A percentile compares a stretch with the other conserved stretches of the same genome.
Evolutionary conservation across 64 coral and sea anemone species (phyloP).

Genomic region (Montipora cactus): DNA sequence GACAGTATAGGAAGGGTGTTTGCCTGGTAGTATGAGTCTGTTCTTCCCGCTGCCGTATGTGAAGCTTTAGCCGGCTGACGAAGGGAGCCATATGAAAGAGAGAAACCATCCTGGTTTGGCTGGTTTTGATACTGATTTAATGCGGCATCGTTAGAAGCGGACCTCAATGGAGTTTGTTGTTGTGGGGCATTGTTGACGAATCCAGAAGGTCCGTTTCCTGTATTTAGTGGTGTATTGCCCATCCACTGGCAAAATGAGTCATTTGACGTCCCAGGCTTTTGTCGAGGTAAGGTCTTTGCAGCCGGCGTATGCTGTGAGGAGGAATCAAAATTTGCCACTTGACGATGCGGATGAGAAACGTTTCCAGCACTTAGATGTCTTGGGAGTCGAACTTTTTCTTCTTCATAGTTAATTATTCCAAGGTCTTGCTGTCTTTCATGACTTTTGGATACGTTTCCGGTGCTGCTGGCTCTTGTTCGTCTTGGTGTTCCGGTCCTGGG

Average conservation of each 20-base stretch:
- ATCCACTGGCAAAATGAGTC: not conserved
- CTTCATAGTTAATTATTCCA: not conserved
- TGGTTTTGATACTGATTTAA: constrained; percentile 15
- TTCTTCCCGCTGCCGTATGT: too few species aligned
- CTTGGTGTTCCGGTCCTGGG: constrained; percentile 3
- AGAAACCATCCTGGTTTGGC: not conserved
- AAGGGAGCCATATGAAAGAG: not conserved
- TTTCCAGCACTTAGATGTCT: constrained; percentile 73
- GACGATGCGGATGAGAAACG: constrained; percentile 44
- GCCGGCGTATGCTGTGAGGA: not conserved
- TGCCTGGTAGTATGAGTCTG: not conserved
- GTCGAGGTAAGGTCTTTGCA: not conserved
- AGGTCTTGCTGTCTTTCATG: constrained; percentile 10
- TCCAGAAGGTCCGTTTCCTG: not conserved
- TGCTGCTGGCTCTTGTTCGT: constrained; percentile 32
- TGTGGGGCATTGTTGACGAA: not conserved
- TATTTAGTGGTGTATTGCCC: not conserved
- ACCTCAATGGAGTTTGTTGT: not conserved
- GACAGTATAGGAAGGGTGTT: not conserved
- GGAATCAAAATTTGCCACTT: not conserved
- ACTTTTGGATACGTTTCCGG: constrained; percentile 55
- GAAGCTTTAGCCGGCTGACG: not conserved
- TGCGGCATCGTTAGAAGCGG: not conserved
- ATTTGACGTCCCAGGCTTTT: not conserved
- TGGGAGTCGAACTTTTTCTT: not conserved